Percentiles rank a stretch among this genome's conserved stretches.
Evolutionary conservation across 2,888 invertebrate genomes (phyloP).

Genomic region (Nomada fabriciana): DNA sequence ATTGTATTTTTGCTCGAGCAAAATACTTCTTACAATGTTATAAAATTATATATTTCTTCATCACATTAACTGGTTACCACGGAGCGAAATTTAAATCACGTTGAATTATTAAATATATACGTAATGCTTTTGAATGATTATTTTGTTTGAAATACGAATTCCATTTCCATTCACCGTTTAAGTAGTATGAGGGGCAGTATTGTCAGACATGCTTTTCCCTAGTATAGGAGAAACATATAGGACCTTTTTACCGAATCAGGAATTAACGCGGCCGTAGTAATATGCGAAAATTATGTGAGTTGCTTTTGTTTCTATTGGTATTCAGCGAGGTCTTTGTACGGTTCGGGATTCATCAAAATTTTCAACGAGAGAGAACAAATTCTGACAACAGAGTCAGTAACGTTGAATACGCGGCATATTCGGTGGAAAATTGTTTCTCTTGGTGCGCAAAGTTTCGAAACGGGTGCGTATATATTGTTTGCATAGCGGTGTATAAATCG

Average conservation of each 20-base stretch:
- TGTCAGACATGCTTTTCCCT: too few relatives aligned
- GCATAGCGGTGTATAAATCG: constrained; percentile 25
- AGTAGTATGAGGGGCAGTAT: too few relatives aligned
- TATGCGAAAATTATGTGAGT: not conserved
- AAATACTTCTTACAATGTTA: not conserved
- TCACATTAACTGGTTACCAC: too few relatives aligned
- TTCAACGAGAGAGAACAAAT: constrained; percentile 23
- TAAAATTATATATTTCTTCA: too few relatives aligned
- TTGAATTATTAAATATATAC: too few relatives aligned
- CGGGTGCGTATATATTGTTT: constrained; percentile 30
- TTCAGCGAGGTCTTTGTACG: not conserved
- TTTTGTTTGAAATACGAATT: too few relatives aligned
- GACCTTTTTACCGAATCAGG: too few relatives aligned
- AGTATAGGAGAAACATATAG: too few relatives aligned
- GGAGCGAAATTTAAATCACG: too few relatives aligned
- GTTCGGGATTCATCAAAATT: constrained; percentile 39
- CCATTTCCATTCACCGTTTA: too few relatives aligned
- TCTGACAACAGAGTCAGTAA: constrained; percentile 19
- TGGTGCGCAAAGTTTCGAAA: constrained; percentile 28
- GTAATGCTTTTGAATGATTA: too few relatives aligned
- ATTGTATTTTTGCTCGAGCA: not conserved
- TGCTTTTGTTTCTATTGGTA: constrained; percentile 15
- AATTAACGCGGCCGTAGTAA: not conserved
- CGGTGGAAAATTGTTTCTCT: constrained; percentile 50
- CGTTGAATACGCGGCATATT: constrained; percentile 42